These are phyloP conservation scores for Bombus breviceps DNA, from an alignment of 1,140 invertebrate genomes.

Conservation along the genomic window DNA sequence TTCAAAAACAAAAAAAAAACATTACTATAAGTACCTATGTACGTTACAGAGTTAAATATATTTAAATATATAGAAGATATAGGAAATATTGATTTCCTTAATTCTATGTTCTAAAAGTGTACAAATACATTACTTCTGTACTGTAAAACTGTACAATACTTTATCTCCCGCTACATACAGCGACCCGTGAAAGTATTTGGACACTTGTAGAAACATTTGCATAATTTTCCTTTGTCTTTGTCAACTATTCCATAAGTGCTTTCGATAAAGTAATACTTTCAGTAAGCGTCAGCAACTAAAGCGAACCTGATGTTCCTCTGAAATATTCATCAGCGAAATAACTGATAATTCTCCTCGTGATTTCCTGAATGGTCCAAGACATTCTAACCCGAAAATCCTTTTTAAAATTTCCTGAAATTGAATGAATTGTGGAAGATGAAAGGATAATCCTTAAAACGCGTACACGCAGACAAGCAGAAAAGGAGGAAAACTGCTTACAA, in stretches of 20 bases:
- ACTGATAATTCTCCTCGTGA: background rate
- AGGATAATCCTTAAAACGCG: too few relatives aligned
- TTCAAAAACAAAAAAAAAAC: too few relatives aligned
- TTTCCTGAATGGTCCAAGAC: background rate
- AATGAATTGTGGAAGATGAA: background rate
- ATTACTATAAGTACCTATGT: too few relatives aligned
- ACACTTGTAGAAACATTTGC: too few relatives aligned
- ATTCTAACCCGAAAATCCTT: background rate
- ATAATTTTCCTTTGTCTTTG: background rate
- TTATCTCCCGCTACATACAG: too few relatives aligned
- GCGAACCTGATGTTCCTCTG: background rate
- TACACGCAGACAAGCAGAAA: background rate
- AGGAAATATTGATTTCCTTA: too few relatives aligned
- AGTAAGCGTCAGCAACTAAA: background rate
- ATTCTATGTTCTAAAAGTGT: too few relatives aligned
- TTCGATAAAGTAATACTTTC: background rate
- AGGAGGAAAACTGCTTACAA: constrained; percentile 21
- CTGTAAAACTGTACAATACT: too few relatives aligned
- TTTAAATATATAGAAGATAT: too few relatives aligned
- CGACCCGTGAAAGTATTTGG: too few relatives aligned
- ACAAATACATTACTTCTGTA: too few relatives aligned
- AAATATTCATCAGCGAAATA: background rate
- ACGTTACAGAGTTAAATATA: too few relatives aligned
- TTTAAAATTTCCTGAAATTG: background rate
- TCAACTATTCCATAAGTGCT: background rate